Conservation (phyloP, 2,888 invertebrate species). For the Harpagoxenus sublaevis region DNA sequence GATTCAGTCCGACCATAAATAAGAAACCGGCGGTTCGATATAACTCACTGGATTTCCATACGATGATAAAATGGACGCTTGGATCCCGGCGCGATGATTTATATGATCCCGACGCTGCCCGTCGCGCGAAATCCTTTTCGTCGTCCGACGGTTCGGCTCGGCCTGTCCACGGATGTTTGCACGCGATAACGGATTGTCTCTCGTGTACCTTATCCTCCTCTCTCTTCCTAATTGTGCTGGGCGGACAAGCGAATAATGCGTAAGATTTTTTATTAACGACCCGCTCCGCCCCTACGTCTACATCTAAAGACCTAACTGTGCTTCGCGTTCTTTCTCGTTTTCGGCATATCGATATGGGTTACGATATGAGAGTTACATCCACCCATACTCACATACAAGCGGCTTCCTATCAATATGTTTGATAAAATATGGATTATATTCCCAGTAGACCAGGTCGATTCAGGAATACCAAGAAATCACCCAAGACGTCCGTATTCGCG, state of each 20-base stretch:
- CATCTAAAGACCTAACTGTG: conserved; percentile 4
- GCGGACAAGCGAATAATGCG: conserved; percentile 54
- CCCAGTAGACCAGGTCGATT: conserved; percentile 73
- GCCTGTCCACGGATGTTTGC: conserved; percentile 61
- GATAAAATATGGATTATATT: conserved; percentile 81
- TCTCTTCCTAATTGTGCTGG: neutral
- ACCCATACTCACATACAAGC: conserved; percentile 12
- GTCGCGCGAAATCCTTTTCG: conserved; percentile 71
- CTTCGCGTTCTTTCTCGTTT: neutral
- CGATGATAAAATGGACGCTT: conserved; percentile 84
- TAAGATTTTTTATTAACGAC: conserved; percentile 70
- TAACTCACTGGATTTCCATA: conserved; percentile 85
- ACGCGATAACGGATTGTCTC: conserved; percentile 65
- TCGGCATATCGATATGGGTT: conserved; percentile 25
- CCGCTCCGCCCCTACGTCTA: conserved; percentile 22
- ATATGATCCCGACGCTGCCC: conserved; percentile 76
- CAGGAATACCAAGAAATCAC: conserved; percentile 50
- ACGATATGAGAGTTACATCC: conserved; percentile 40
- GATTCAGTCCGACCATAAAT: conserved; percentile 76
- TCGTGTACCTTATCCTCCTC: conserved; percentile 11
- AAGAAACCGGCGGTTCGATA: conserved; percentile 81
- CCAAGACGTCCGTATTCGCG: conserved; percentile 40
- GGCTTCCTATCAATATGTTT: conserved; percentile 76
- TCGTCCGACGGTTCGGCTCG: conserved; percentile 56
- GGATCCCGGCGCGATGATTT: conserved; percentile 75